phyloP scores from a whole-genome alignment of 2,888 invertebrate genomes.

The Lithosia quadra region DNA sequence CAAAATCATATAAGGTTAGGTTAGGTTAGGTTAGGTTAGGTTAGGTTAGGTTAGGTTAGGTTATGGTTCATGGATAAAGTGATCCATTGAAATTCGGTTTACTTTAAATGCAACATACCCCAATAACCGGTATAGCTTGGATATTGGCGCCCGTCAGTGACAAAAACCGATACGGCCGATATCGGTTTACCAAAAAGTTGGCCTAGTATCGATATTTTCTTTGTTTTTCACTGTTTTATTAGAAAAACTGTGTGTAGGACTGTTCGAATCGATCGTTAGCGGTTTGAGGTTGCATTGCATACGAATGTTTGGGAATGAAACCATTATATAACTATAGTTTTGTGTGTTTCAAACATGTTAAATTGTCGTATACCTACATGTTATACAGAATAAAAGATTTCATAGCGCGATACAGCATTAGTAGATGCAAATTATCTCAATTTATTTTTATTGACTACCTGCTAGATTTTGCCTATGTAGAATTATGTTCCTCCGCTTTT shows the following conservation, averaged over 20 bases:
- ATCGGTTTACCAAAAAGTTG: slow-evolving; percentile 22
- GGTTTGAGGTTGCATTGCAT: not conserved
- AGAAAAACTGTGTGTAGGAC: not conserved
- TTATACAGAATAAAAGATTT: too few relatives aligned
- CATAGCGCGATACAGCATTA: too few relatives aligned
- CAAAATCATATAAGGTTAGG: not conserved
- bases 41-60: too few relatives aligned
- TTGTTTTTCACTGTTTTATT: slow-evolving; percentile 6
- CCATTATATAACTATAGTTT: too few relatives aligned
- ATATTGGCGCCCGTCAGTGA: slow-evolving; percentile 49
- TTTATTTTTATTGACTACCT: too few relatives aligned
- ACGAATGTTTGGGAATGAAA: not conserved
- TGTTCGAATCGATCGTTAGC: not conserved
- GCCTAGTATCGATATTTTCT: slow-evolving; percentile 12
- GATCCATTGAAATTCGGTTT: slow-evolving; percentile 28
- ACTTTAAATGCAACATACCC: slow-evolving; percentile 48
- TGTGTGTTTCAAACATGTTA: too few relatives aligned
- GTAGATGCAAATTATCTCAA: too few relatives aligned
- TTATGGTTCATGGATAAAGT: slow-evolving; percentile 26
- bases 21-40: too few relatives aligned
- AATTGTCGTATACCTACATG: too few relatives aligned
- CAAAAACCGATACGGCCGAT: slow-evolving; percentile 29
- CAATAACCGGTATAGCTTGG: slow-evolving; percentile 43
- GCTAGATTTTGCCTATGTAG: too few relatives aligned
- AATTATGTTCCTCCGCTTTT: too few relatives aligned